A percentile compares a stretch with the other conserved stretches of the same genome.
phyloP scores from a whole-genome alignment of 2,113 vertebrate species.

The Hystrix brachyura region DNA sequence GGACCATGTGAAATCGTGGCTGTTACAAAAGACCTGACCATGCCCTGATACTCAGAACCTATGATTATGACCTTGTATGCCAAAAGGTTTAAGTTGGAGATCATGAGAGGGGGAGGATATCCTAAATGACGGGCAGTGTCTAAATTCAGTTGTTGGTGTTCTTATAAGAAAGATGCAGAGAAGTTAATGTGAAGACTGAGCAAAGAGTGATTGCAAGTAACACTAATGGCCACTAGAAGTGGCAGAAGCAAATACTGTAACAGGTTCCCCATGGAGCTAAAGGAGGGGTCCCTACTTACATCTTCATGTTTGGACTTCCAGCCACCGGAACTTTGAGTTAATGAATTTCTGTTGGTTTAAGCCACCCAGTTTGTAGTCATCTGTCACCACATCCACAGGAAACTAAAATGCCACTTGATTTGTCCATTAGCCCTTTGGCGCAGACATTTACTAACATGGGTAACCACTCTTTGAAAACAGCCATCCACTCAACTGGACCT shows the following conservation, averaged over 20 bases:
- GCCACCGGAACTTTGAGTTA: neutral
- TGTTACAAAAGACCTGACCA: too few species aligned
- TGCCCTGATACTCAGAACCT: neutral
- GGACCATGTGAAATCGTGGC: neutral
- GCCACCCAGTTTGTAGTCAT: neutral
- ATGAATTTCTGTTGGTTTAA: neutral
- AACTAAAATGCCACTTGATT: neutral
- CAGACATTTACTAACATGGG: neutral
- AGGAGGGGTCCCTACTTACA: neutral
- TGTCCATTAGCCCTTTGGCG: too few species aligned
- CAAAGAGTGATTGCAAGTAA: neutral
- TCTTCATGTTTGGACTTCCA: neutral
- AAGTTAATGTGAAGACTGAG: neutral
- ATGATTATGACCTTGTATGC: neutral
- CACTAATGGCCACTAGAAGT: neutral
- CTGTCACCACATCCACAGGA: neutral
- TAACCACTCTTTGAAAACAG: neutral
- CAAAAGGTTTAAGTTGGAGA: neutral
- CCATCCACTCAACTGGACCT: neutral
- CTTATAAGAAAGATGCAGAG: neutral
- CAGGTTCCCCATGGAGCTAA: neutral
- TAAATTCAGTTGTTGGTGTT: too few species aligned
- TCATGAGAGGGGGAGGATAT: neutral
- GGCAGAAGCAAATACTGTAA: neutral
- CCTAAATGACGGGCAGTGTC: neutral